Percentiles rank a stretch among this genome's conserved stretches.
phyloP scores from a whole-genome alignment of 2,113 vertebrate species.

The Pogonocichla stellata region DNA sequence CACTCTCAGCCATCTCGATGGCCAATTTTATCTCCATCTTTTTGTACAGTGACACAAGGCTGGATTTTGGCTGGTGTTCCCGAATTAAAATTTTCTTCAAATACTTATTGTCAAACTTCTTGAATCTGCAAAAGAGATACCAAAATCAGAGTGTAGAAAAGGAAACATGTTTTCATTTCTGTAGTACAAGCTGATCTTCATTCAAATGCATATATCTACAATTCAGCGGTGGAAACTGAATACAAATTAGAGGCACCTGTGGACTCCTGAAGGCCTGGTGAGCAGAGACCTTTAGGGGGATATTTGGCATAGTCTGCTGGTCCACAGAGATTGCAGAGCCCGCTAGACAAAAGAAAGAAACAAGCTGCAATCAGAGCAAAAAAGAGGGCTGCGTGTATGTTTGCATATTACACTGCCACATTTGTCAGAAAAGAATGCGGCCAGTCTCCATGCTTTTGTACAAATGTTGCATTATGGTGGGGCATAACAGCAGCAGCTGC shows the following conservation, averaged over 20 bases:
- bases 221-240: background rate
- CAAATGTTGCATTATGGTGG: conserved; percentile 21
- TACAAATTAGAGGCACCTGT: conserved; percentile 1
- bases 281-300: background rate
- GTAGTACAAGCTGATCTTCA: background rate
- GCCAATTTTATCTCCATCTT: conserved; percentile 94
- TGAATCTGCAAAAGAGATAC: conserved; percentile 79
- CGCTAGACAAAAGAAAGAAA: conserved; percentile 50
- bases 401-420: background rate
- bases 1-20: conserved; percentile 88
- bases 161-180: background rate
- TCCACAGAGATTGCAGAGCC: conserved; percentile 33
- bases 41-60: conserved; percentile 91
- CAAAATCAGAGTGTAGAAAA: background rate
- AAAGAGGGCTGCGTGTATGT: background rate
- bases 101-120: conserved; percentile 90
- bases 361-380: conserved; percentile 57
- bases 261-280: background rate
- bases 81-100: conserved; percentile 88
- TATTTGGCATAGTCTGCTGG: background rate
- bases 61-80: conserved; percentile 86
- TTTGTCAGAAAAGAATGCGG: conserved; percentile 35
- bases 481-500: conserved; percentile 51
- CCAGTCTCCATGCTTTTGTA: conserved; percentile 14
- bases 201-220: background rate